These are phyloP conservation scores for Sternarchorhynchus goeldii DNA, from an alignment of 2,797 vertebrate genomes.

Conservation along the genomic window DNA sequence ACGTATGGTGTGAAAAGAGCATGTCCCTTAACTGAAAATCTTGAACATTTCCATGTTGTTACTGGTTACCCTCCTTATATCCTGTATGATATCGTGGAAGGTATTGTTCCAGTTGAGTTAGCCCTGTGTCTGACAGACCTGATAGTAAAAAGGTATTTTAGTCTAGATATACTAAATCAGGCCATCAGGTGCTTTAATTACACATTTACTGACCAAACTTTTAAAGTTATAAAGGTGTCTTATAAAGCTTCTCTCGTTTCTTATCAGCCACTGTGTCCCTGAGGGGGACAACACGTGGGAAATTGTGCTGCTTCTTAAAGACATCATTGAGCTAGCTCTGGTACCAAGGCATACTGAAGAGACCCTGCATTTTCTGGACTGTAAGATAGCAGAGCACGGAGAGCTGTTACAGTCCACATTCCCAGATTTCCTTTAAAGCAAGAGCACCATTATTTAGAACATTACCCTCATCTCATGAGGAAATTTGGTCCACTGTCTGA, in stretches of 20 bases:
- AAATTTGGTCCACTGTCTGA: slow-evolving; percentile 45
- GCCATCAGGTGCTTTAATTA: too few species aligned
- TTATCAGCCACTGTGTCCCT: neutral
- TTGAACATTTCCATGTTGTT: too few species aligned
- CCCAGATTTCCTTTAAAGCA: slow-evolving; percentile 35
- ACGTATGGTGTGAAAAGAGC: slow-evolving; percentile 44
- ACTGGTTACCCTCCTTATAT: too few species aligned
- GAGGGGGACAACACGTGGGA: slow-evolving; percentile 18
- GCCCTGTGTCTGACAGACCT: slow-evolving; percentile 38
- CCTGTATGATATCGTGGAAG: too few species aligned
- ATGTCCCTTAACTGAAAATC: neutral
- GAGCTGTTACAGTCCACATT: slow-evolving; percentile 45
- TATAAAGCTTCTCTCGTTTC: slow-evolving; percentile 43
- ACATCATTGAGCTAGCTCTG: slow-evolving; percentile 52
- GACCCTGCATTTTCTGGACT: slow-evolving; percentile 51
- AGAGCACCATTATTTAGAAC: slow-evolving; percentile 56
- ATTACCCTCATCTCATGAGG: slow-evolving; percentile 44
- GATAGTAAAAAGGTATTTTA: neutral
- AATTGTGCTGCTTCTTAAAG: slow-evolving; percentile 41
- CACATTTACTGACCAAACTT: too few species aligned
- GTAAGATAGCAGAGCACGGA: slow-evolving; percentile 54
- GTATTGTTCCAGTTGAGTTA: too few species aligned
- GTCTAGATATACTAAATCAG: slow-evolving; percentile 21
- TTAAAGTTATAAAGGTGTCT: slow-evolving; percentile 23
- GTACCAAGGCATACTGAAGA: slow-evolving; percentile 49